Evolutionary conservation across 2,113 vertebrate species (phyloP).

Genomic region (Gobiocypris rarus): DNA sequence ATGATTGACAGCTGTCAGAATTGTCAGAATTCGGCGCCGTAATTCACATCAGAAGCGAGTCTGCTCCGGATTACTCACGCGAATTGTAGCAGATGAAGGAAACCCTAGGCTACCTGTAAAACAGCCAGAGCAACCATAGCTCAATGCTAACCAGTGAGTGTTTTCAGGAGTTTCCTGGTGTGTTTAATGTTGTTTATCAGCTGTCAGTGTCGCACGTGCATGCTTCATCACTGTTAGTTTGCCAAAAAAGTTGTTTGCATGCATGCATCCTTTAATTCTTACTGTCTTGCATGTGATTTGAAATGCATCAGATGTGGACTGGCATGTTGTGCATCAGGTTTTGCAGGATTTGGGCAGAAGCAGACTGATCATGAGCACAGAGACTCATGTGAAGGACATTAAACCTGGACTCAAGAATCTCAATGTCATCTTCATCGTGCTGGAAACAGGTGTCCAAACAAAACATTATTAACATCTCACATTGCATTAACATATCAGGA

Average conservation of each 20-base stretch:
- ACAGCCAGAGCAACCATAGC: background rate
- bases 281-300: background rate
- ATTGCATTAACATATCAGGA: background rate
- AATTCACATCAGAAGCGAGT: background rate
- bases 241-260: background rate
- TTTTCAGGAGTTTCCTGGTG: background rate
- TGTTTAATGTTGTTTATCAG: background rate
- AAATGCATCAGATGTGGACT: background rate
- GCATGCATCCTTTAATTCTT: background rate
- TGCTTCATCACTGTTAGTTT: background rate
- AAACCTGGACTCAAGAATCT: constrained; percentile 86
- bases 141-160: constrained; percentile 30
- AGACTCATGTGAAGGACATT: constrained; percentile 77
- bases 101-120: background rate
- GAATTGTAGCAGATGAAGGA: background rate
- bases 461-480: background rate
- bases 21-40: background rate
- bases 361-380: constrained; percentile 51
- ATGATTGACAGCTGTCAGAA: constrained; percentile 32
- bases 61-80: background rate
- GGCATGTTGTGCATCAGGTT: background rate
- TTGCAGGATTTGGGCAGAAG: background rate
- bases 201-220: background rate
- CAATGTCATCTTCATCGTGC: constrained; percentile 85
- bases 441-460: constrained; percentile 80